Evolutionary conservation across 2,888 invertebrate species (phyloP), one percentile per base, ranked within the genome.

Genomic region (Cephus spinipes): DNA sequence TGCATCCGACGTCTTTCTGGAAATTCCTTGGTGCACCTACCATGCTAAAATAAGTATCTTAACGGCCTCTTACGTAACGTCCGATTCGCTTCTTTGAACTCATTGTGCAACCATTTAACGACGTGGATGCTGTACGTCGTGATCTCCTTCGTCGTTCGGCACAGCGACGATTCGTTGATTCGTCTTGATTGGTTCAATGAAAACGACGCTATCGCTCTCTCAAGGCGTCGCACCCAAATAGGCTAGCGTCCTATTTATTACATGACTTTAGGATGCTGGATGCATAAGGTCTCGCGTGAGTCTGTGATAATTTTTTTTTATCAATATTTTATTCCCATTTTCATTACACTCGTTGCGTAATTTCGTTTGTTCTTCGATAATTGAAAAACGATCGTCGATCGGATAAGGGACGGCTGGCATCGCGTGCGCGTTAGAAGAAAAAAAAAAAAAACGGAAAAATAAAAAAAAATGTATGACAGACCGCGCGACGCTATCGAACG

Each of bases 171-270:
- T 74, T 74, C 74, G 74, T 74, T 74, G 74, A 74, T 74, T 74
- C 35, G 74, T n/a, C 74, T 74, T 74, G 74, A 74, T 74, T 74
- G 33, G 12, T n/a, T 74, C 74, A 74, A 74, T 74, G 74, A 74
- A 31, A 35, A 30, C 34, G 30, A 31, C 71, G 71, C 71, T 30
- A 11, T 71, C 71, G 12, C 23, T n/a, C 71, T 31, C 71, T 30
- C 71, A 32, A 71, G 30, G 71, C 31, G 71, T 71, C 71, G 23
- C 15, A 55, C 30, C 23, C 55, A 23, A 55, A 55, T 55, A 9
- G 55, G 55, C 55, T 23, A 55, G 55, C 55, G 55, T 55, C 55
- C 55, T 23, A 36, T 23, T 55, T 55, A 23, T 55, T 55, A 55
- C 23, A 2, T 55, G 55, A 36, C 55, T 55, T 55, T 55, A 23